Evolutionary conservation across 1,140 invertebrate species (phyloP).

Genomic region (Plectrocnemia conspersa): DNA sequence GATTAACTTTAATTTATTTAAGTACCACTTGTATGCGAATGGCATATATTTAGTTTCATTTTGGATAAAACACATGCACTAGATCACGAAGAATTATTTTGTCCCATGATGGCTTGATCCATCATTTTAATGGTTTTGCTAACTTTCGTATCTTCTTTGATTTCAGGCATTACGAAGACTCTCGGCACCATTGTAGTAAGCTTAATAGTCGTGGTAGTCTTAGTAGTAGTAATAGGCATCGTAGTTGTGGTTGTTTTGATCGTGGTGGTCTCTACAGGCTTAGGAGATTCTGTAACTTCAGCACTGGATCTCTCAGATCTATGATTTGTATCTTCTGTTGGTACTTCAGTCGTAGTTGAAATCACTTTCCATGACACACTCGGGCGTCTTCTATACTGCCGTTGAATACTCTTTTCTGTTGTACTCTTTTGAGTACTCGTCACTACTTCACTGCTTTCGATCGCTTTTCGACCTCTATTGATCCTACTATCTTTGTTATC

Average conservation of each 20-base stretch:
- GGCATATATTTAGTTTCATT: too few relatives aligned
- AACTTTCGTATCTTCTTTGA: slow-evolving; percentile 12
- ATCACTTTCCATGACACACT: slow-evolving; percentile 11
- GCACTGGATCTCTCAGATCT: slow-evolving; percentile 30
- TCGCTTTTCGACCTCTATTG: not conserved
- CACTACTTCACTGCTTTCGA: not conserved
- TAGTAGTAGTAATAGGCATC: too few relatives aligned
- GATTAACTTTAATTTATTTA: too few relatives aligned
- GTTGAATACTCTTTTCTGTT: slow-evolving; percentile 24
- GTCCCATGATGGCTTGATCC: slow-evolving; percentile 31
- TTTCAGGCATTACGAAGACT: too few relatives aligned
- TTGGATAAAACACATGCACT: too few relatives aligned
- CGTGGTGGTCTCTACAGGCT: too few relatives aligned
- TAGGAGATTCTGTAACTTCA: slow-evolving; percentile 28
- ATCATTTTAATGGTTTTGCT: slow-evolving; percentile 28
- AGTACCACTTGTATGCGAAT: too few relatives aligned
- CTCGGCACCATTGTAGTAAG: not conserved
- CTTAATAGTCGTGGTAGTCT: not conserved
- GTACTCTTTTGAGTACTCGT: slow-evolving; percentile 37
- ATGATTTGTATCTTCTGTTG: slow-evolving; percentile 14
- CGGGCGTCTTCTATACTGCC: slow-evolving; percentile 32
- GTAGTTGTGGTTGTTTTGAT: too few relatives aligned
- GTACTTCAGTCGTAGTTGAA: not conserved
- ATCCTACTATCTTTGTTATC: slow-evolving; percentile 20
- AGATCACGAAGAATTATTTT: slow-evolving; percentile 20